A percentile compares a stretch with the other conserved stretches of the same genome.
phyloP scores from a whole-genome alignment of 2,888 invertebrate species.

The Tanypteryx hageni region DNA sequence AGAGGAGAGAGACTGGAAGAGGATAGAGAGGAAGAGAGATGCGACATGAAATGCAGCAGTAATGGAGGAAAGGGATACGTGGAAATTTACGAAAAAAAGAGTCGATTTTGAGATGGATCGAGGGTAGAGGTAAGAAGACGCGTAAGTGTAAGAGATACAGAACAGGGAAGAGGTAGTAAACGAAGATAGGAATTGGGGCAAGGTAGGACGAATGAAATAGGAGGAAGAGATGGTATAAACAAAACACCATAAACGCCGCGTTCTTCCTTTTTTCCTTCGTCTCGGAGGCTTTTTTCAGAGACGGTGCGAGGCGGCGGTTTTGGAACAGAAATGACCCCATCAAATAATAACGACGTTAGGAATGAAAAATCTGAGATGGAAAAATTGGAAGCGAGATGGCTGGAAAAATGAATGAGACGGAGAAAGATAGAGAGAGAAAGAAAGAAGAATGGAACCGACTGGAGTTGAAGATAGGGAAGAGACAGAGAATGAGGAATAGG shows the following conservation, averaged over 20 bases:
- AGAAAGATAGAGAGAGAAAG: neutral
- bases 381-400: neutral
- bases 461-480: neutral
- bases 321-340: constrained; percentile 22
- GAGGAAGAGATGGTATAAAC: neutral
- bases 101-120: no score
- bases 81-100: no score
- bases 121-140: no score
- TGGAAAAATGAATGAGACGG: neutral
- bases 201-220: neutral
- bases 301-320: neutral
- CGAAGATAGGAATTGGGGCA: neutral
- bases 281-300: neutral
- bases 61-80: no score
- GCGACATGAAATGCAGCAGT: neutral
- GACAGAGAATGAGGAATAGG: neutral
- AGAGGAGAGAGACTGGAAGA: neutral
- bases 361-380: neutral
- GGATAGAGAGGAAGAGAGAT: neutral
- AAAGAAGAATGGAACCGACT: neutral
- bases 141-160: neutral
- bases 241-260: neutral
- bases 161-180: no score
- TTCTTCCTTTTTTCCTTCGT: neutral
- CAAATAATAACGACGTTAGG: neutral